Evolutionary conservation across 1,140 invertebrate species (phyloP), one percentile per base, ranked within the genome.

Genomic region (Drosophila cardini): DNA sequence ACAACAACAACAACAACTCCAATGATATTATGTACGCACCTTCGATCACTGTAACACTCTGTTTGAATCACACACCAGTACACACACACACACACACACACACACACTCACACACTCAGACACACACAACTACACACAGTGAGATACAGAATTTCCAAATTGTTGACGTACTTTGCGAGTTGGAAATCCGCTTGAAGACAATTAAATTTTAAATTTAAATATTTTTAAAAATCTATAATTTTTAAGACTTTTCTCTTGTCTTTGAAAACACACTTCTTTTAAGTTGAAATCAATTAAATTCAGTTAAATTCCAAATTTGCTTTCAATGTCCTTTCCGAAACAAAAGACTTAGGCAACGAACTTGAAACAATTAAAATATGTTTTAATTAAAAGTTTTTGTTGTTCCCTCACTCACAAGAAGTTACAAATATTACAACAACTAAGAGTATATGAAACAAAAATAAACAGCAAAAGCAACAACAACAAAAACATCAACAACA

Each of bases 321-420:
- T 34, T 32, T 26, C 21, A 26, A 26, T 26, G 21, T 36, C 4
- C 43, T 30, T 32, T 7, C 5, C 13, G 13, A 78, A 87, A 77
- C 53, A 15, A 89, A 86, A 83, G 84, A 86, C 84, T 89, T 71
- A 89, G 84, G 72, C 77, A 78, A 75, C 84, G 42, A 87, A 87
- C 84, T 80, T 18, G 68, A 70, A 9, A 53, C 38, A 45, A 13
- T 26, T 13, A 4, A 15, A 13, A 26, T 9, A 46, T 11, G 15
- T 38, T 36, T 48, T n/a, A 13, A 53, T 11, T 53, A 26, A 30
- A 67, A 56, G n/a, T 61, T 26, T 30, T 30, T 45, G 30, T 65
- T 62, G 43, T 26, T 30, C 13, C 38, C 32, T 16, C 48, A 61
- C 52, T 26, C 11, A 61, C 32, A 34, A 53, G 4, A 18, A 45